Percentiles rank a stretch among this genome's conserved stretches.
Conservation (phyloP, 2,113 vertebrate genomes). For the Chiloscyllium plagiosum region DNA sequence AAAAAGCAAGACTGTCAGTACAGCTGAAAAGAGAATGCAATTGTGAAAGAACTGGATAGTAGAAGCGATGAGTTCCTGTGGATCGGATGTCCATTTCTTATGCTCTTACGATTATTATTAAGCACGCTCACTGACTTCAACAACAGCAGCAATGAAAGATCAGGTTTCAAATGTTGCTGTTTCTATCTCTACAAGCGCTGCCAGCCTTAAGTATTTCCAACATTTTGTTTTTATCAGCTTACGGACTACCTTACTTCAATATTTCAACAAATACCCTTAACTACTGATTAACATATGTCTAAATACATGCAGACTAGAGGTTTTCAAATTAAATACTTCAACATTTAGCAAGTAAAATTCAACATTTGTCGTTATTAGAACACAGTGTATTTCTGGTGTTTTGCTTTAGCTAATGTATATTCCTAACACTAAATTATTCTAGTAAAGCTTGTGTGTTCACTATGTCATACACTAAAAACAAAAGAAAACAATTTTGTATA, state of each 20-base stretch:
- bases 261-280: neutral
- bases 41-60: neutral
- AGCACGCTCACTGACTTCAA: neutral
- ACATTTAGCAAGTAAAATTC: neutral
- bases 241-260: neutral
- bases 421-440: neutral
- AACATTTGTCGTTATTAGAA: neutral
- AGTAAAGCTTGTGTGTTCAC: neutral
- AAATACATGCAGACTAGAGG: neutral
- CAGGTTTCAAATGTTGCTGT: neutral
- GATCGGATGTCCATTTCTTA: neutral
- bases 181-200: neutral
- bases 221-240: neutral
- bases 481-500: neutral
- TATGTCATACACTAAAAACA: neutral
- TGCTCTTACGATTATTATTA: neutral
- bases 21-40: neutral
- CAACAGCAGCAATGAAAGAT: neutral
- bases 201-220: neutral
- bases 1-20: neutral
- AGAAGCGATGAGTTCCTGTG: neutral
- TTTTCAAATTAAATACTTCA: conserved; percentile 11
- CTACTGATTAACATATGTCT: neutral
- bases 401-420: neutral
- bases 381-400: neutral